Base-by-base conservation (phyloP, 2,113 vertebrate species). In the Myotis yumanensis region DNA sequence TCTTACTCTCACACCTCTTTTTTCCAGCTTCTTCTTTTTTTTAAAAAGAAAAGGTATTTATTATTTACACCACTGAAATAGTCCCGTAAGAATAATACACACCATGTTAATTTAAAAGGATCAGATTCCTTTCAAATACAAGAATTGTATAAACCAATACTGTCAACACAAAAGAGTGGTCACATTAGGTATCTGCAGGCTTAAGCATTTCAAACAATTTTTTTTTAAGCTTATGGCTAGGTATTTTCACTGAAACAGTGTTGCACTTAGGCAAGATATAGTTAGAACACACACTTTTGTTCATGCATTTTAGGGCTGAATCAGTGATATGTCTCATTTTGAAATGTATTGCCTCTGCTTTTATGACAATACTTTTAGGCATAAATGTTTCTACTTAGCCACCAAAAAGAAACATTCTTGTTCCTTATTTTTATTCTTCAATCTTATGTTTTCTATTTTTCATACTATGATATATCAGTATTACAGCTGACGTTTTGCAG, bases 31-130 rank as follows among this genome's bases (percentile, higher is more conserved):
- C 52, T 54, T 54, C 20, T 20, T 20, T 54, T 96, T 96, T 96
- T 98, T 98, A 96, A 97, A 98, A 98, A 98, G 97, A 97, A 98
- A 37, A 37, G 37, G 37, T 37, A 37, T 98, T 98, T 98, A 98
- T 98, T 98, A 98, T 98, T 98, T 98, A 98, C 98, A 98, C 97
- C 98, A 98, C 98, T 98, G 98, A 98, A 98, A 98, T 97, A 98
- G 97, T 98, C 98, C 98, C 95, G 59, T 98, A 98, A 98, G 98
- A 98, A 98, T 98, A 98, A 98, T 98, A 98, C 98, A 98, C 97
- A 98, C 97, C 97, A 96, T 97, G 96, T 98, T 98, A 97, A 97
- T 98, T 97, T 98, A 98, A 98, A 98, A 98, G 98, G 97, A 96
- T 96, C 95, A 94, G 89, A 95, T 91, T 97, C 98, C 98, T 98